Evolutionary conservation across 2,797 vertebrate species (phyloP).

Genomic region (Pantherophis vulpinus): DNA sequence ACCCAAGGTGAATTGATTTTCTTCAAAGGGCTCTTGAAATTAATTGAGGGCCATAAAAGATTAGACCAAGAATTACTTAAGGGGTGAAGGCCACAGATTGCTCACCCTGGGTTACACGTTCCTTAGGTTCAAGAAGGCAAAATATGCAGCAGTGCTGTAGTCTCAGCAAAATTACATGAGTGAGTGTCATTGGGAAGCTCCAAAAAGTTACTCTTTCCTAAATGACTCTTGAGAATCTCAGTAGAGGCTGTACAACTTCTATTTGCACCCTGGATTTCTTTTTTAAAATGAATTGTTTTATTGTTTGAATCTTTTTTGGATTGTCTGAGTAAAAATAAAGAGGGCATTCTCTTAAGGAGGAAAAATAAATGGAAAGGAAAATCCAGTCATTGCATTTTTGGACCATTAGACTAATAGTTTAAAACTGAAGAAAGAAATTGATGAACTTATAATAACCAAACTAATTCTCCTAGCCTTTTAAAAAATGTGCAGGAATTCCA

Average conservation of each 20-base stretch:
- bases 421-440: conserved; percentile 27
- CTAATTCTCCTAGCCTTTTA: conserved; percentile 18
- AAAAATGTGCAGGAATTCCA: conserved; percentile 39
- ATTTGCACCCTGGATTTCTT: background rate
- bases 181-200: background rate
- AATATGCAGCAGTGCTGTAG: conserved; percentile 3
- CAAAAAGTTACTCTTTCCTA: background rate
- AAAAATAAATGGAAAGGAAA: conserved; percentile 2
- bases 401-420: conserved; percentile 7
- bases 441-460: background rate
- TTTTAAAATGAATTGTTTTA: background rate
- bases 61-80: background rate
- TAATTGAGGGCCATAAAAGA: background rate
- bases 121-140: conserved; percentile 10
- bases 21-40: background rate
- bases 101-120: background rate
- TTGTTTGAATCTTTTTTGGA: background rate
- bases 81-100: background rate
- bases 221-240: background rate
- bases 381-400: conserved; percentile 28
- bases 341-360: background rate
- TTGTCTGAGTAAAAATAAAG: background rate
- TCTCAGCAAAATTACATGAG: conserved; percentile 15
- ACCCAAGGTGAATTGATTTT: background rate
- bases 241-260: background rate